Percentiles rank a stretch among this genome's conserved stretches.
phyloP scores from a whole-genome alignment of 2,888 invertebrate species.

The Scaeva pyrastri region DNA sequence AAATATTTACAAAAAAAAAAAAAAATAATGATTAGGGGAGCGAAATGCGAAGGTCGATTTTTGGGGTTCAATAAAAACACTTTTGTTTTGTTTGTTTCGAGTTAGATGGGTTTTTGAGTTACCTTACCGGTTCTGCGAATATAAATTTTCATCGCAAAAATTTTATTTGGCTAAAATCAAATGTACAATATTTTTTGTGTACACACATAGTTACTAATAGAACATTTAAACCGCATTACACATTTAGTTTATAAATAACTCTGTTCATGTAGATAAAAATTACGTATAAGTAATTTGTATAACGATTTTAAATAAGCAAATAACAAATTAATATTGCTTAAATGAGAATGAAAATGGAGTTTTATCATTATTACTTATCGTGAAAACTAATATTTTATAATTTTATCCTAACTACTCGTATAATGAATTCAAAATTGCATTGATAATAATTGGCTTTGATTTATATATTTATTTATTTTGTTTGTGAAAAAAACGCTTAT shows the following conservation, averaged over 20 bases:
- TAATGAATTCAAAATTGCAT: constrained; percentile 51
- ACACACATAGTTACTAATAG: too few relatives aligned
- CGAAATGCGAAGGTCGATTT: constrained; percentile 20
- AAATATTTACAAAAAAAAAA: too few relatives aligned
- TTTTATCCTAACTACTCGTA: not conserved
- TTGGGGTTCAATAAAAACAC: not conserved
- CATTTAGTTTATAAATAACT: not conserved
- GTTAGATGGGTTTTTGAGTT: not conserved
- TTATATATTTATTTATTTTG: constrained; percentile 24
- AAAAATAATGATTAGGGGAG: not conserved
- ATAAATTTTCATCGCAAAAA: constrained; percentile 21
- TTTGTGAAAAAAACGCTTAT: constrained; percentile 30
- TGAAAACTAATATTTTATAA: constrained; percentile 40
- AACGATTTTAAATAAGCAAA: constrained; percentile 1
- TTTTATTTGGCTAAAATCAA: constrained; percentile 10
- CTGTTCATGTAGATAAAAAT: constrained; percentile 16
- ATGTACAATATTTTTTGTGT: not conserved
- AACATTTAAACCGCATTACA: not conserved
- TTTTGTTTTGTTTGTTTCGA: not conserved
- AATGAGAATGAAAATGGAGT: constrained; percentile 25
- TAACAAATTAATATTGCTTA: not conserved
- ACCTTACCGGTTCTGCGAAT: not conserved
- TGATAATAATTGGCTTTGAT: constrained; percentile 61
- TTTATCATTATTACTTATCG: constrained; percentile 18
- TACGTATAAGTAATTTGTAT: too few relatives aligned